These are phyloP conservation scores for Autographa pulchrina DNA, from an alignment of 2,888 invertebrate species.

Conservation along the genomic window DNA sequence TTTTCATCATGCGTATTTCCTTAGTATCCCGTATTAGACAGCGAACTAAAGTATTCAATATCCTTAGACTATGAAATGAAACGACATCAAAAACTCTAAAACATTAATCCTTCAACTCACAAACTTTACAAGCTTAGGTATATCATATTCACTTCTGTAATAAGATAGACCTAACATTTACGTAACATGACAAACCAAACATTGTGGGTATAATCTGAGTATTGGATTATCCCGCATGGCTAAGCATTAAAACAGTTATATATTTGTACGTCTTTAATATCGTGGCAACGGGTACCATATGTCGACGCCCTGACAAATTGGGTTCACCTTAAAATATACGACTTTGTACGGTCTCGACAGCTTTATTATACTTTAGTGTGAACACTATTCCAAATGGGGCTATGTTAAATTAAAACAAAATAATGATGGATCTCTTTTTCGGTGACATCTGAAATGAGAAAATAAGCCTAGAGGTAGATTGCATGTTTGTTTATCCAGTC, in stretches of 20 bases:
- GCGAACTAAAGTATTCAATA: no score
- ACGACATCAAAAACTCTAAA: neutral
- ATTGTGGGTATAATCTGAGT: constrained; percentile 23
- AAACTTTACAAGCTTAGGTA: neutral
- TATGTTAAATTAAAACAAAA: constrained; percentile 59
- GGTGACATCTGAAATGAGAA: constrained; percentile 49
- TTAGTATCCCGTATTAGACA: no score
- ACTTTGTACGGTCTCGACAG: constrained; percentile 69
- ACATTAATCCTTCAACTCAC: neutral
- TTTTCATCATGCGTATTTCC: neutral
- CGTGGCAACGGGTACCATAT: constrained; percentile 70
- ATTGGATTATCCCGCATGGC: constrained; percentile 35
- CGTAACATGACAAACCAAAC: constrained; percentile 12
- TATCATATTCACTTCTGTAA: neutral
- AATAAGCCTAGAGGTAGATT: constrained; percentile 40
- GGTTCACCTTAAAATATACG: constrained; percentile 62
- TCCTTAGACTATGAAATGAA: no score
- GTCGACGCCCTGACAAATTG: constrained; percentile 73
- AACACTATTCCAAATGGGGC: constrained; percentile 54
- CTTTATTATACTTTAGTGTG: constrained; percentile 66
- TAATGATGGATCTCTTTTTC: constrained; percentile 56
- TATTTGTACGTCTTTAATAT: constrained; percentile 64
- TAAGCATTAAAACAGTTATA: constrained; percentile 42
- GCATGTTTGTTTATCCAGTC: constrained; percentile 39
- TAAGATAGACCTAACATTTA: constrained; percentile 3